Evolutionary conservation across 2,888 invertebrate genomes (phyloP).

Genomic region (Sphinx pinastri): DNA sequence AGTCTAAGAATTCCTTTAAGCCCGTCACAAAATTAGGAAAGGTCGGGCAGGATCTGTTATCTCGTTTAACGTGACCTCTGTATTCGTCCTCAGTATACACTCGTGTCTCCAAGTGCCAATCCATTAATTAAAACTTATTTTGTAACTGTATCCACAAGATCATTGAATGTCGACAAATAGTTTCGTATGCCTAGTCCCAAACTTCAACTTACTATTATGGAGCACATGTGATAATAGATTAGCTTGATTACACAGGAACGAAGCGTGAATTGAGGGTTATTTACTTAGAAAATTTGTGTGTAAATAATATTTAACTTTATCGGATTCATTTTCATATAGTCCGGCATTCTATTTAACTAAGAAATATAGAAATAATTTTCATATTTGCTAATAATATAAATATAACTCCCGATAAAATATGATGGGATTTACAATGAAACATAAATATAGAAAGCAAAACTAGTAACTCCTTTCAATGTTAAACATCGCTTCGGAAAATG

Average conservation of each 20-base stretch:
- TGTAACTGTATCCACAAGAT: constrained; percentile 65
- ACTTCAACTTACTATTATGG: constrained; percentile 64
- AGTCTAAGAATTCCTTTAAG: constrained; percentile 13
- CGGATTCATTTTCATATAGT: background rate
- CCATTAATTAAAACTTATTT: constrained; percentile 84
- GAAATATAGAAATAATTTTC: background rate
- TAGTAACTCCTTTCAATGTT: constrained; percentile 31
- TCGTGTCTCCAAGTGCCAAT: constrained; percentile 79
- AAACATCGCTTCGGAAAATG: constrained; percentile 50
- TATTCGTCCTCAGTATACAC: constrained; percentile 52
- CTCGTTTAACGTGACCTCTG: constrained; percentile 42
- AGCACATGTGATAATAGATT: constrained; percentile 65
- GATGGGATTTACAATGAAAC: background rate
- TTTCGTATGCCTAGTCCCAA: constrained; percentile 59
- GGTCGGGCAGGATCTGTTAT: constrained; percentile 53
- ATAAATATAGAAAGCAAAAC: constrained; percentile 4
- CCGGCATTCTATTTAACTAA: no score
- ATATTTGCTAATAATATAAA: no score
- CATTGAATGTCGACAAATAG: constrained; percentile 60
- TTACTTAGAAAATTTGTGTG: constrained; percentile 11
- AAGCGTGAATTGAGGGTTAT: constrained; percentile 18
- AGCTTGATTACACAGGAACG: constrained; percentile 53
- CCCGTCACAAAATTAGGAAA: constrained; percentile 27
- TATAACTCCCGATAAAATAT: background rate
- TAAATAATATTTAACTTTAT: background rate